phyloP scores from a whole-genome alignment of 2,113 vertebrate species.

The Mormyrus lacerda region DNA sequence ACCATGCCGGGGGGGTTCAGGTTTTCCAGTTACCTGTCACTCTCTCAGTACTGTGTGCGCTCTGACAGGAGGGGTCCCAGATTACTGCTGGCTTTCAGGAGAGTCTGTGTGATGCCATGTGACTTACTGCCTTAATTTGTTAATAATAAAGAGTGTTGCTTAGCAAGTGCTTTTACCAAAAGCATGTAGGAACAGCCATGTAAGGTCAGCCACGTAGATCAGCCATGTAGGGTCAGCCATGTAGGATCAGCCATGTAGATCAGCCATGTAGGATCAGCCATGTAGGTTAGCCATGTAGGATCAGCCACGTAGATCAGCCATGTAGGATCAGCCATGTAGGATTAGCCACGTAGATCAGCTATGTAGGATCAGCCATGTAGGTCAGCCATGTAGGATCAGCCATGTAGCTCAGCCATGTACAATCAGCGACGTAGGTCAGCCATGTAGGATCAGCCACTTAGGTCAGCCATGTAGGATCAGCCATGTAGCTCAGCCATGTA shows the following conservation, averaged over 20 bases:
- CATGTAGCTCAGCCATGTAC: not conserved
- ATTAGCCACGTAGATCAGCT: not conserved
- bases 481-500: not conserved
- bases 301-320: not conserved
- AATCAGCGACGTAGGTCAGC: not conserved
- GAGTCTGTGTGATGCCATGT: not conserved
- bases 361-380: not conserved
- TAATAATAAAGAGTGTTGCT: not conserved
- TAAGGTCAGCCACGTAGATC: not conserved
- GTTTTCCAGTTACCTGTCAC: not conserved
- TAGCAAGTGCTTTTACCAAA: not conserved
- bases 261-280: not conserved
- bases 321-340: not conserved
- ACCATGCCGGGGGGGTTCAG: not conserved
- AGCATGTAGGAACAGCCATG: too few species aligned
- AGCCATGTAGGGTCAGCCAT: not conserved
- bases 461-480: not conserved
- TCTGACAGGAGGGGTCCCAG: not conserved
- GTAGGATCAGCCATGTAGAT: not conserved
- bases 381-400: not conserved
- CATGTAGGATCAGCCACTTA: too few species aligned
- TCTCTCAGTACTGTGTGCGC: not conserved
- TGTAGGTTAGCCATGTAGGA: not conserved
- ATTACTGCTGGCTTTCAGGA: not conserved
- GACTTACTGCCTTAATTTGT: not conserved